Base-by-base conservation (phyloP, 2,113 vertebrate species). In the Aldabrachelys gigantea region DNA sequence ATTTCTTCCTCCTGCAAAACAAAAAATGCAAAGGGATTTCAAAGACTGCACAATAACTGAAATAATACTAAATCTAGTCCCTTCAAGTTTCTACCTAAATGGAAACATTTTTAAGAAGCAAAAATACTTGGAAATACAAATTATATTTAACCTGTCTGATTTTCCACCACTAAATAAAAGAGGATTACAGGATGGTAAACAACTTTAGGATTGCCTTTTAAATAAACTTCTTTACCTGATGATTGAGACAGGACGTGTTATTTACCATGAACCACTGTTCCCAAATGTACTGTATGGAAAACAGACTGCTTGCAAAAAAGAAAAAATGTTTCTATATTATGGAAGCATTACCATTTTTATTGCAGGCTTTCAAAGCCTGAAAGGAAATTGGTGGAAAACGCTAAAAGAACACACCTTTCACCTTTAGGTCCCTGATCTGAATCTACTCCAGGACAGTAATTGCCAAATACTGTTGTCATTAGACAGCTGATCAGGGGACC, bases 1-100 rank as follows among this genome's bases (percentile, higher is more conserved):
- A 99, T 99, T 96, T 99, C 99, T 97, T 99, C 99, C 96, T 99
- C 99, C 99, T 99, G 92, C 2, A 95, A 97, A 56, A 97, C 31
- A 97, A 25, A 97, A 95, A 89, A n/a, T 49, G 3, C 79, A 84
- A 81, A n/a, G 9, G 5, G n/a, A 93, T 76, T 89, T 88, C 89
- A 96, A 80, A 10, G 47, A 53, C 52, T 41, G 52, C 21, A 35
- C 25, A 29, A 88, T 50, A 86, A 90, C 0, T 80, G 52, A 87
- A 93, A 82, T 78, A 85, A 91, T 6, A 87, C 5, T 1, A 84
- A 88, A 80, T 72, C 24, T 59, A 69, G 41, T 57, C n/a, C 44
- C 56, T 88, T 78, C 78, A 87, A 92, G 29, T 65, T 29, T 80
- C 57, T 69, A 52, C 11, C 35, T 87, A 87, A 75, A 50, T 35